These are phyloP conservation scores for Epistrophella euchroma DNA, from an alignment of 2,888 invertebrate genomes.

Conservation along the genomic window DNA sequence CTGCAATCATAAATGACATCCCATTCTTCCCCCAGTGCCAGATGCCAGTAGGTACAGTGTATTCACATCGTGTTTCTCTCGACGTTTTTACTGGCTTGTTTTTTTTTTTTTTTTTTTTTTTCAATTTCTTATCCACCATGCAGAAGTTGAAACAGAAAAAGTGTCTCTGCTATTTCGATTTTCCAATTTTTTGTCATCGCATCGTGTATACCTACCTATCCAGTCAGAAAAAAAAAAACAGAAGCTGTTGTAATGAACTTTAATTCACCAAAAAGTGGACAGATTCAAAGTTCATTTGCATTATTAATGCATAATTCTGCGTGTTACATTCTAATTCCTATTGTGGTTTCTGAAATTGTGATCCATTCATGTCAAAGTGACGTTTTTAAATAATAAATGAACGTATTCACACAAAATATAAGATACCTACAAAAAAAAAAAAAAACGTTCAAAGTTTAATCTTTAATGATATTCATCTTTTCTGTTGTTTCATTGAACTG, in stretches of 20 bases:
- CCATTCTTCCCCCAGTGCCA: conserved; percentile 46
- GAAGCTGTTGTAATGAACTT: not conserved
- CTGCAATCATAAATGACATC: conserved; percentile 74
- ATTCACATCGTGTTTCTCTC: conserved; percentile 54
- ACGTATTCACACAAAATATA: conserved; percentile 13
- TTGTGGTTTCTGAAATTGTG: not conserved
- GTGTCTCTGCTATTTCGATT: conserved; percentile 59
- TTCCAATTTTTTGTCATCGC: conserved; percentile 66
- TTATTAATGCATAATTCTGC: conserved; percentile 10
- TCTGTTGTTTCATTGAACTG: conserved; percentile 30
- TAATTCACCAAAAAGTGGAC: not conserved
- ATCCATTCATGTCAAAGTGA: conserved; percentile 10
- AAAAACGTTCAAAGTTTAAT: conserved; percentile 19
- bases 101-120: conserved; percentile 14
- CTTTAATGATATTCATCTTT: conserved; percentile 32
- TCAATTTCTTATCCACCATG: conserved; percentile 23
- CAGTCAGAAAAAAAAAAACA: not conserved
- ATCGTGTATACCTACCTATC: conserved; percentile 9
- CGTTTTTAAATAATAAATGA: conserved; percentile 28
- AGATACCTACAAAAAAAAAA: not conserved
- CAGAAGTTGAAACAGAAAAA: conserved; percentile 43
- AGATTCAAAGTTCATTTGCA: conserved; percentile 2
- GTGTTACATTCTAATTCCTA: not conserved
- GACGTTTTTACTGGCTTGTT: conserved; percentile 47
- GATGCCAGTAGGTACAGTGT: conserved; percentile 36